Percentiles rank a stretch among this genome's conserved stretches.
Conservation (phyloP, 2,888 invertebrate species). For the Cyclophora albipunctata region DNA sequence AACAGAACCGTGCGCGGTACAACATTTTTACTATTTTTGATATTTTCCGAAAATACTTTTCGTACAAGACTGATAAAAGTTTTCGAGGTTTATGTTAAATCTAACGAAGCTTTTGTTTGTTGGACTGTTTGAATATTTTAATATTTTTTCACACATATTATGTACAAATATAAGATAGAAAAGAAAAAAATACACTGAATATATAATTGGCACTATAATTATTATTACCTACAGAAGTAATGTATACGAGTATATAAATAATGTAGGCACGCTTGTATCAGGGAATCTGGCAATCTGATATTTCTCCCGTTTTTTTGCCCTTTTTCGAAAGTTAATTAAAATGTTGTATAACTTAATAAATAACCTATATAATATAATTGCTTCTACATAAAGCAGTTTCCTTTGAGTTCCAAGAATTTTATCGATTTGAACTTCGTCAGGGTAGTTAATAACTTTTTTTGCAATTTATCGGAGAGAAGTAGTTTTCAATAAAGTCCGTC, state of each 20-base stretch:
- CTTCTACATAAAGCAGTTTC: background rate
- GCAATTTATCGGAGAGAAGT: conserved; percentile 10
- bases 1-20: conserved; percentile 50
- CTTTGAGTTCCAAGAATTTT: conserved; percentile 3
- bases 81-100: too few relatives aligned
- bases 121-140: background rate
- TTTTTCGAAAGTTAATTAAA: too few relatives aligned
- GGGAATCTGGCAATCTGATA: too few relatives aligned
- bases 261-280: too few relatives aligned
- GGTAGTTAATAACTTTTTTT: conserved; percentile 12
- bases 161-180: too few relatives aligned
- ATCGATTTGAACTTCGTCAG: conserved; percentile 9
- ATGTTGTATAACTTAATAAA: too few relatives aligned
- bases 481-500: conserved; percentile 3
- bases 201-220: too few relatives aligned
- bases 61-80: background rate
- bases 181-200: too few relatives aligned
- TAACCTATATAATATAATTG: too few relatives aligned
- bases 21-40: conserved; percentile 35
- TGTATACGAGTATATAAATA: too few relatives aligned
- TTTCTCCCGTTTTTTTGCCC: too few relatives aligned
- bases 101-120: conserved; percentile 4
- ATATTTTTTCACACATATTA: background rate
- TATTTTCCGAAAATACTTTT: conserved; percentile 27
- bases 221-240: too few relatives aligned